Evolutionary conservation across 2,888 invertebrate genomes (phyloP).

Genomic region (Rhynchonema sp.): DNA sequence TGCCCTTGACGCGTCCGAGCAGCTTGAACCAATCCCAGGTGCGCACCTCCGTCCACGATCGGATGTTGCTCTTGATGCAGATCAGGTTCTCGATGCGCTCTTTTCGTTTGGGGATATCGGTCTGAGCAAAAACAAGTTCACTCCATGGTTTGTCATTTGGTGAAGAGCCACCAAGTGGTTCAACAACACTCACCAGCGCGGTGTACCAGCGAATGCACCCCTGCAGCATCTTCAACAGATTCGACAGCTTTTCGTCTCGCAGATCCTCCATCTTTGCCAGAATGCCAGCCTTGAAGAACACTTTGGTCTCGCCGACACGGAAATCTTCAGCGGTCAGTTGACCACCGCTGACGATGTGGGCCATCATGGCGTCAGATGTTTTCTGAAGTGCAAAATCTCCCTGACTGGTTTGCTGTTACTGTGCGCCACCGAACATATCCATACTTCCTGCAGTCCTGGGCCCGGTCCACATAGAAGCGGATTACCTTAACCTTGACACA

Average conservation of each 20-base stretch:
- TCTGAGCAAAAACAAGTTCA: not conserved
- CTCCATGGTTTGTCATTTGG: not conserved
- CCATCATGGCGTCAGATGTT: slow-evolving; percentile 14
- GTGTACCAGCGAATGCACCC: slow-evolving; percentile 39
- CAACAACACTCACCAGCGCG: not conserved
- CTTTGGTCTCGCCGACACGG: slow-evolving; percentile 95
- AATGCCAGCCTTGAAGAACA: slow-evolving; percentile 99
- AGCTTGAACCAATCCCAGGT: slow-evolving; percentile 99
- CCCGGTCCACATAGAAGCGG: too few species aligned
- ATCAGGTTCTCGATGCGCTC: slow-evolving; percentile 9
- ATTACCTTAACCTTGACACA: too few species aligned
- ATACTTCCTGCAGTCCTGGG: too few species aligned
- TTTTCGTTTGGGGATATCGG: not conserved
- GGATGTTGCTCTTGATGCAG: slow-evolving; percentile 10
- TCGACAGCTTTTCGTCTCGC: slow-evolving; percentile 90
- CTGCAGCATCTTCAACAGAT: slow-evolving; percentile 93
- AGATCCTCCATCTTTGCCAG: slow-evolving; percentile 98
- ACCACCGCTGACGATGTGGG: slow-evolving; percentile 47
- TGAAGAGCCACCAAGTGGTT: not conserved
- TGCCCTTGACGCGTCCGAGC: slow-evolving; percentile 82
- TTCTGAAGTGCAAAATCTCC: too few species aligned
- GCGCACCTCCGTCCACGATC: slow-evolving; percentile 42
- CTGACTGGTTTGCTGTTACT: too few species aligned
- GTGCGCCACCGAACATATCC: too few species aligned
- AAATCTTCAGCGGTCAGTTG: slow-evolving; percentile 78